These are phyloP conservation scores for Sesamia nonagrioides DNA, from an alignment of 1,140 invertebrate genomes.

Conservation along the genomic window DNA sequence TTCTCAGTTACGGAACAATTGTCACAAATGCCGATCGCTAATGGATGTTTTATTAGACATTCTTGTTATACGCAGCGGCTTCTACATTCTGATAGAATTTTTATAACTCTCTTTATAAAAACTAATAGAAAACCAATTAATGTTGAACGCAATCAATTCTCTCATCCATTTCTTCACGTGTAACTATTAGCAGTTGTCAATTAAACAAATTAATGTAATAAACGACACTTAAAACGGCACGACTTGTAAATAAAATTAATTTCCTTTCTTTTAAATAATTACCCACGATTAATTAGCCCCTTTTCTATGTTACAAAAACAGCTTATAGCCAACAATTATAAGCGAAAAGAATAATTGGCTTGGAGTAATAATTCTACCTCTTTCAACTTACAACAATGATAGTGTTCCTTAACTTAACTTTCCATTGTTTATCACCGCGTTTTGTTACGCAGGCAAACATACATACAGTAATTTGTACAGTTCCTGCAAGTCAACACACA, in stretches of 20 bases:
- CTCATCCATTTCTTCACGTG: not conserved
- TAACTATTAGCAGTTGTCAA: slow-evolving; percentile 11
- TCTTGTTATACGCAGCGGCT: slow-evolving; percentile 28
- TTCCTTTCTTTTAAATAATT: slow-evolving; percentile 53
- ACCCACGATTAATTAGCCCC: slow-evolving; percentile 46
- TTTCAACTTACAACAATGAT: slow-evolving; percentile 46
- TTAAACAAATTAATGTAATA: slow-evolving; percentile 36
- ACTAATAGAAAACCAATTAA: not conserved
- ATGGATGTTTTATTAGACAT: slow-evolving; percentile 51
- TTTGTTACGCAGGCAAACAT: slow-evolving; percentile 16
- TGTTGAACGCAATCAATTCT: not conserved
- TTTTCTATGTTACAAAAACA: slow-evolving; percentile 47
- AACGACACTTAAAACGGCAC: slow-evolving; percentile 30
- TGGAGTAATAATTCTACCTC: slow-evolving; percentile 27
- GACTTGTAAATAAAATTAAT: slow-evolving; percentile 52
- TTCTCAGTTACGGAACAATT: slow-evolving; percentile 55
- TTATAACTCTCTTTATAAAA: slow-evolving; percentile 9
- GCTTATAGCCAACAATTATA: slow-evolving; percentile 45
- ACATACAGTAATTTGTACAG: slow-evolving; percentile 1
- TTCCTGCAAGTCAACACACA: not conserved
- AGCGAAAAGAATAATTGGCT: slow-evolving; percentile 44
- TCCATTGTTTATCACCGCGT: slow-evolving; percentile 47
- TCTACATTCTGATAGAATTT: not conserved
- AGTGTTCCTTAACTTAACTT: slow-evolving; percentile 48
- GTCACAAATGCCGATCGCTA: slow-evolving; percentile 44